phyloP scores from a whole-genome alignment of 2,888 invertebrate genomes.

The Diarsia mendica region DNA sequence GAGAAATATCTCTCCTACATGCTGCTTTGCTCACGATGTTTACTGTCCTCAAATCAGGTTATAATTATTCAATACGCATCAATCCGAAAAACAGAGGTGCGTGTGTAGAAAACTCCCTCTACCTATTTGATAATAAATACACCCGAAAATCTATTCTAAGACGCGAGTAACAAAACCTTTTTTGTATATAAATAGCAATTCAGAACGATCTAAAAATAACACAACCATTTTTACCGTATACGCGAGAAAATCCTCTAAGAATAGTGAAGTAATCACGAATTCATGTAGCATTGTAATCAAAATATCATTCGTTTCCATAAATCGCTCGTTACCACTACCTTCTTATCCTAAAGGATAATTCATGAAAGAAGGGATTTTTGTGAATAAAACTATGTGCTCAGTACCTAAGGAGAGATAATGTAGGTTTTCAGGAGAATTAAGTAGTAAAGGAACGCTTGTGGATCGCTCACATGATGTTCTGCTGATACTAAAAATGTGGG shows the following conservation, averaged over 20 bases:
- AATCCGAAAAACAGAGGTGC: too few relatives aligned
- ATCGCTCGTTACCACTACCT: slow-evolving; percentile 52
- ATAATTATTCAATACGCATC: too few relatives aligned
- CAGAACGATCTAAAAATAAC: slow-evolving; percentile 45
- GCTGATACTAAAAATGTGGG: slow-evolving; percentile 41
- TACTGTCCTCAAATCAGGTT: too few relatives aligned
- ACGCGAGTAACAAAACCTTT: slow-evolving; percentile 5
- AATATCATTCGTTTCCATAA: slow-evolving; percentile 56
- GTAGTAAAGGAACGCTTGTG: slow-evolving; percentile 25
- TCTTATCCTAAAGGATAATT: slow-evolving; percentile 36
- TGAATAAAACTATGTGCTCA: slow-evolving; percentile 10
- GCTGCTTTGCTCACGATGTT: too few relatives aligned
- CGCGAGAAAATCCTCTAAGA: slow-evolving; percentile 18
- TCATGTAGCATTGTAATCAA: slow-evolving; percentile 54
- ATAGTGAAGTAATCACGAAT: slow-evolving; percentile 46
- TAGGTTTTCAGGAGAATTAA: slow-evolving; percentile 26
- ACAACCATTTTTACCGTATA: slow-evolving; percentile 11
- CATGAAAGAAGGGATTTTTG: slow-evolving; percentile 8
- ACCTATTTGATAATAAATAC: slow-evolving; percentile 7
- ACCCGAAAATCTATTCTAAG: slow-evolving; percentile 8
- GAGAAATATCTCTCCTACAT: too few relatives aligned
- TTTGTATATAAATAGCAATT: slow-evolving; percentile 31
- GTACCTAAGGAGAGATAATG: slow-evolving; percentile 1
- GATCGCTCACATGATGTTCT: slow-evolving; percentile 33
- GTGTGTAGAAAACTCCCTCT: background rate